Percentiles rank a stretch among this genome's conserved stretches.
These are phyloP conservation scores for Drosophila anomelani DNA, from an alignment of 2,888 invertebrate species.

Conservation along the genomic window DNA sequence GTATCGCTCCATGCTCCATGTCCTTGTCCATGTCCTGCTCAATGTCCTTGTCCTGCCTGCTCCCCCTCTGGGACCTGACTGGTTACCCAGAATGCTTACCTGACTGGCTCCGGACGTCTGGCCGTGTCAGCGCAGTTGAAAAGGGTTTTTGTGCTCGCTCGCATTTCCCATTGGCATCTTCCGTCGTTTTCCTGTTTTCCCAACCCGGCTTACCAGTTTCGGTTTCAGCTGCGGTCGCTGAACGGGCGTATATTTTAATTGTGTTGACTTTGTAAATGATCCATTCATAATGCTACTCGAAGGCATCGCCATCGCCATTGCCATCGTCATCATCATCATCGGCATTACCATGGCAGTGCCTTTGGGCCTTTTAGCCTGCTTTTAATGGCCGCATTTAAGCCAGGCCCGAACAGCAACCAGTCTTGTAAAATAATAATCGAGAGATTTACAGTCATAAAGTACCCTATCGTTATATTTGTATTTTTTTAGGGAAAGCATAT, in stretches of 20 bases:
- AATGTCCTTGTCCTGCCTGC: background rate
- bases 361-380: conserved; percentile 19
- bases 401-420: background rate
- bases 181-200: conserved; percentile 33
- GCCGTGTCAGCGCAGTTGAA: conserved; percentile 28
- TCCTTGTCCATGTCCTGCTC: background rate
- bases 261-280: conserved; percentile 76
- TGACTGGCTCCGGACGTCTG: conserved; percentile 28
- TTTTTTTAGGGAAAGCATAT: background rate
- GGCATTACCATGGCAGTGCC: conserved; percentile 24
- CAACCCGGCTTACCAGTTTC: conserved; percentile 23
- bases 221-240: conserved; percentile 37
- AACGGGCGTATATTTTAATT: conserved; percentile 66
- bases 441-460: conserved; percentile 11
- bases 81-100: conserved; percentile 18
- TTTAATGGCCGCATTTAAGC: conserved; percentile 49
- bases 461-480: conserved; percentile 4
- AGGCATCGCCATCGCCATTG: conserved; percentile 46
- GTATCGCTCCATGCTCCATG: background rate
- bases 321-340: conserved; percentile 12
- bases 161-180: conserved; percentile 38
- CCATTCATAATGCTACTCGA: conserved; percentile 72
- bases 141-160: conserved; percentile 29
- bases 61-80: conserved; percentile 6
- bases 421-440: conserved; percentile 6